Evolutionary conservation across 1,140 invertebrate species (phyloP).

Genomic region (Ceratina calcarata): DNA sequence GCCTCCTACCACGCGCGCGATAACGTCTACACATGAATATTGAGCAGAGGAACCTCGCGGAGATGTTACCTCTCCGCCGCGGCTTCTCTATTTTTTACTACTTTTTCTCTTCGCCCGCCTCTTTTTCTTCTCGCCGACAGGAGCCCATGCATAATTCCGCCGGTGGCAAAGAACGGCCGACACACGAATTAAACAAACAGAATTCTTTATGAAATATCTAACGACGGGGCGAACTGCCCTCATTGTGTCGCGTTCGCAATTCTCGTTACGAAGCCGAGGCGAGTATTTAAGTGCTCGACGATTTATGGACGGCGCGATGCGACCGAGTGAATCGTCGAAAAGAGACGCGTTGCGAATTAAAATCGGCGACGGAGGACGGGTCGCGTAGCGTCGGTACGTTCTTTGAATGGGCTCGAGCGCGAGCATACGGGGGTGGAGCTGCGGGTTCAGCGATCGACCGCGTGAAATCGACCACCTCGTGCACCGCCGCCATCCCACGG

Average conservation of each 20-base stretch:
- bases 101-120: neutral
- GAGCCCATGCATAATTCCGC: too few species aligned
- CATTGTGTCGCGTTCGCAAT: too few species aligned
- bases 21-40: slow-evolving; percentile 22
- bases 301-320: too few species aligned
- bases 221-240: too few species aligned
- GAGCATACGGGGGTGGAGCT: slow-evolving; percentile 62
- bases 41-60: slow-evolving; percentile 5
- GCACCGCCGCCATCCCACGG: slow-evolving; percentile 57
- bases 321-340: too few species aligned
- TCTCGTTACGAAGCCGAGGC: too few species aligned
- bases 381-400: neutral
- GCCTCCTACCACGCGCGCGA: neutral
- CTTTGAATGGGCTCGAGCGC: slow-evolving; percentile 57
- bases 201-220: too few species aligned
- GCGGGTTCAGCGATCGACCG: slow-evolving; percentile 67
- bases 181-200: too few species aligned
- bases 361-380: too few species aligned
- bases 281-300: too few species aligned
- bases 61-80: slow-evolving; percentile 14
- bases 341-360: too few species aligned
- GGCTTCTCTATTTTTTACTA: neutral
- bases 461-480: slow-evolving; percentile 68
- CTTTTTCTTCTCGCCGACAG: neutral
- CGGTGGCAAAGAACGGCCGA: too few species aligned